Percentiles rank a stretch among this genome's conserved stretches.
These are phyloP conservation scores for Lutjanus campechanus DNA, from an alignment of 2,797 vertebrate species.

Conservation along the genomic window DNA sequence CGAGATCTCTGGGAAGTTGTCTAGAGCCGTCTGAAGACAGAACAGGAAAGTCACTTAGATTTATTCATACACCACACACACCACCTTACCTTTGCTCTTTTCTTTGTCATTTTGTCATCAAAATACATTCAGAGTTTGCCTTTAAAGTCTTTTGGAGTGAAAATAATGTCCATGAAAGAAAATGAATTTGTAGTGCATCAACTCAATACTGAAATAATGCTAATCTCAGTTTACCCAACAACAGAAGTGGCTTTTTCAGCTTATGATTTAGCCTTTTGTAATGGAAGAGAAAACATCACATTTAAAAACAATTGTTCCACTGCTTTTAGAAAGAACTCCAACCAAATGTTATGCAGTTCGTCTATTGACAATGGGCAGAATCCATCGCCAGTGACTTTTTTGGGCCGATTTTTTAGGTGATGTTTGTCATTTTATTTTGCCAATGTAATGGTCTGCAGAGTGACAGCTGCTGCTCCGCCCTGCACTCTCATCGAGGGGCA, in stretches of 20 bases:
- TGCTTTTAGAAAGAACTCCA: not conserved
- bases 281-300: not conserved
- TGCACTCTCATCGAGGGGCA: no score
- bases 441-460: no score
- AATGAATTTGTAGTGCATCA: not conserved
- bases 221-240: not conserved
- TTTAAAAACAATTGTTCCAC: not conserved
- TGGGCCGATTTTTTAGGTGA: no score
- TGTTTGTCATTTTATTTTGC: no score
- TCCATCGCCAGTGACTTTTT: no score
- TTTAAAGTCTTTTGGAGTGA: not conserved
- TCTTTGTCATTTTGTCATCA: not conserved
- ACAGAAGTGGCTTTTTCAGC: not conserved
- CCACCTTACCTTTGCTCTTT: not conserved
- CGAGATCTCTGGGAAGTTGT: slow-evolving; percentile 96
- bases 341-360: not conserved
- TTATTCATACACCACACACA: no score
- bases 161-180: not conserved
- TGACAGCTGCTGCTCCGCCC: no score
- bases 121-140: not conserved
- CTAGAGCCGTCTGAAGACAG: slow-evolving; percentile 90
- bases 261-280: not conserved
- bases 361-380: no score
- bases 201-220: not conserved
- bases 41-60: not conserved